Base-by-base conservation (phyloP, 2,113 vertebrate genomes). In the Epinephelus cyanopodus region DNA sequence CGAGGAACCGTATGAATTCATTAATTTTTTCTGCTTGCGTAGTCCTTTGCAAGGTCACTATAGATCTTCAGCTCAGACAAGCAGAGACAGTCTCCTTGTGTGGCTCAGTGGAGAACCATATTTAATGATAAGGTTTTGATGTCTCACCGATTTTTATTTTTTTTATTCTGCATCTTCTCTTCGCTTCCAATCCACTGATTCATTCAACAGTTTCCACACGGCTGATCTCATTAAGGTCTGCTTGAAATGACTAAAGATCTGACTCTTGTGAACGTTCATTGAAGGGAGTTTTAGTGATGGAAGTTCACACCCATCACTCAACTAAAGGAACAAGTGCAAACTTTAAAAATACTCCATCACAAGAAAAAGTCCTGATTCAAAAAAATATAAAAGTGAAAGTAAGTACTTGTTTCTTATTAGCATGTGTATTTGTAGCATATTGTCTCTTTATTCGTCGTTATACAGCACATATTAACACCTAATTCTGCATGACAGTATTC, bases 31-130 rank as follows among this genome's bases (percentile, higher is more conserved):
- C 66, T 63, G 74, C 71, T 81, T 48, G 60, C 63, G 52, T 45
- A 37, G 77, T 69, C 81, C 71, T 86, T 86, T 77, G 33, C 73
- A 89, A 91, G 88, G 92, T 91, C 74, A 85, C 71, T 12, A 71
- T 79, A 87, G 70, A 91, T 86, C 84, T 74, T 42, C 54, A 54
- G 68, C 39, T 74, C 66, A 86, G 83, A 84, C 83, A 87, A 77
- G 82, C 80, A 75, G 23, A 62, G 74, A 82, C 53, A 67, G 23
- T 79, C 62, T 67, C 57, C 60, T 53, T 23, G 50, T 74, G 63
- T 56, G 52, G 52, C 69, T 79, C 45, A 68, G 57, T 47, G 53
- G 48, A 80, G 74, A 81, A 53, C 64, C 70, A 47, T 48, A 63
- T 79, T 81, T 84, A 73, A 87, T 50, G 29, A 70, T 82, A 50